Base-by-base conservation (phyloP, 2,113 vertebrate species). In the Xenotilapia caudafasciata region DNA sequence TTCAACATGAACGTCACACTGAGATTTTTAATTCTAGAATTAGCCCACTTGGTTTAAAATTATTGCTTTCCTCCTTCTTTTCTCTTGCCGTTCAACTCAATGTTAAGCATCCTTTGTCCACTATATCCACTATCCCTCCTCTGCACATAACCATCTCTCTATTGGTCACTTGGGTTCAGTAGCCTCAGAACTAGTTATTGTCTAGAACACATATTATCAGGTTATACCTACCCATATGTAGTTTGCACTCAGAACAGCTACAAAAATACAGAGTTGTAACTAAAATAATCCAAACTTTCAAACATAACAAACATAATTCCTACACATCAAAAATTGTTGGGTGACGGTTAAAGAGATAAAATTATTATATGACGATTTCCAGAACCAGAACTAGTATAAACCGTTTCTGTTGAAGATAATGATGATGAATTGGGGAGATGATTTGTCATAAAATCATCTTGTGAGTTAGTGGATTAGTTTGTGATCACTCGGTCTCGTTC, bases 361-460 rank as follows among this genome's bases (percentile, higher is more conserved):
- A 1, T 0, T n/a, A 35, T 35, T 35, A 65, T n/a, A n/a, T 65
- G 17, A 65, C 2, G 1, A 7, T 65, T 35, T 65, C 0, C 17
- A 7, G 6, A 65, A 65, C 17, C 60, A 65, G 9, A 35, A 62
- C 31, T 35, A n/a, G 17, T 62, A 3, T 62, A 62, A 62, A 9
- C 58, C 0, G 9, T 62, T 7, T n/a, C 58, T 35, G 58, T n/a
- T 62, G 17, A 62, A 6, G 5, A 60, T 60, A 4, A 60, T 60
- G 58, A 62, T 62, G 17, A 62, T 62, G 9, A 62, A 12, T n/a
- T 35, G 58, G 58, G 17, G 4, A 62, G 58, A 62, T n/a, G 58
- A n/a, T 62, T 62, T n/a, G 58, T 62, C 3, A 62, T 35, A 12
- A 62, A 62, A 35, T 62, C 31, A 62, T 62, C 31, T 62, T 62